Conservation (phyloP, 2,113 vertebrate species). For the Nothoprocta pentlandii region DNA sequence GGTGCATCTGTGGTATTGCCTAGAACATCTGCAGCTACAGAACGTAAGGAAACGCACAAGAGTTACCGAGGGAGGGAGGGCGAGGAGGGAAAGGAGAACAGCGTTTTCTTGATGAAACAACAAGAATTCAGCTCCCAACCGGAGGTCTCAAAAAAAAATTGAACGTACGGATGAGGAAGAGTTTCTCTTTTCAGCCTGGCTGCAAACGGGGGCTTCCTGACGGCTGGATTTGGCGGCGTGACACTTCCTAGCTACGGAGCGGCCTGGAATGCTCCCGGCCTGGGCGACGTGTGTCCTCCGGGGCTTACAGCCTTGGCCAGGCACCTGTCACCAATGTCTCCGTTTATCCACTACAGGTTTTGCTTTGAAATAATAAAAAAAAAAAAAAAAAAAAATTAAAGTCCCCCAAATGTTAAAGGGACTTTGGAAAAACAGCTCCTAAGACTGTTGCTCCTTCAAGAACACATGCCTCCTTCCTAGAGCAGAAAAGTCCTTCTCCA, state of each 20-base stretch:
- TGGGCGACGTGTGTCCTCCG: background rate
- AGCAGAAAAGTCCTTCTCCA: background rate
- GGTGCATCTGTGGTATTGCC: slow-evolving; percentile 81
- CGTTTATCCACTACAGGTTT: background rate
- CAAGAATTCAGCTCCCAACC: slow-evolving; percentile 10
- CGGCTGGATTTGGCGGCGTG: background rate
- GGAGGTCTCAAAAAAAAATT: background rate
- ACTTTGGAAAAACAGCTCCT: background rate
- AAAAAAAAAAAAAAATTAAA: background rate
- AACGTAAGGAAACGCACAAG: slow-evolving; percentile 74
- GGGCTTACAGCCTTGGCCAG: background rate
- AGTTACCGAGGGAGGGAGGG: slow-evolving; percentile 49
- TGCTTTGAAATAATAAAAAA: background rate
- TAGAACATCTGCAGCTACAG: slow-evolving; percentile 82
- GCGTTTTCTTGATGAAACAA: slow-evolving; percentile 62
- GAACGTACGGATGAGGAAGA: background rate
- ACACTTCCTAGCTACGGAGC: background rate
- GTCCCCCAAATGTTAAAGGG: background rate
- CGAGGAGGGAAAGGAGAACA: slow-evolving; percentile 51
- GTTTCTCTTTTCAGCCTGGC: slow-evolving; percentile 59
- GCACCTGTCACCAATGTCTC: background rate
- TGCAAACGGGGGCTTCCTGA: slow-evolving; percentile 68
- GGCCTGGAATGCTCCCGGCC: background rate
- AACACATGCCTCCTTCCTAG: background rate
- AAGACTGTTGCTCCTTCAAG: background rate